Evolutionary conservation across 2,888 invertebrate species (phyloP).

Genomic region (Ophion slaviceki): DNA sequence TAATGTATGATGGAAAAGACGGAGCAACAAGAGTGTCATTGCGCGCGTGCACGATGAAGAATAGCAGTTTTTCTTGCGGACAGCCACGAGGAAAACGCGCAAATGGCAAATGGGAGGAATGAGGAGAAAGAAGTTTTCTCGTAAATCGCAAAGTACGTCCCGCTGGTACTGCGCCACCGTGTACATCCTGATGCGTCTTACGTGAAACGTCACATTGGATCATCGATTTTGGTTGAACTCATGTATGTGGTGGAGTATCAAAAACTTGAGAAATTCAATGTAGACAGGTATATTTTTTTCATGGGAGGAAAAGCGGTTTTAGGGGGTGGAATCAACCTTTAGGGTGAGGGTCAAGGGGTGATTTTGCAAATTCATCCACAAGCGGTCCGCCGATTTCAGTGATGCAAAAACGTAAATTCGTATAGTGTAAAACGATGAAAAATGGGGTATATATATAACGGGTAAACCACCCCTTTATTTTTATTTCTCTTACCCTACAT

Average conservation of each 20-base stretch:
- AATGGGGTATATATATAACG: too few species aligned
- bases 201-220: neutral
- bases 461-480: too few species aligned
- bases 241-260: neutral
- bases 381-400: too few species aligned
- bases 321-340: neutral
- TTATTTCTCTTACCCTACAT: too few species aligned
- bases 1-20: conserved; percentile 23
- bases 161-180: neutral
- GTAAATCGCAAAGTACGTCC: conserved; percentile 36
- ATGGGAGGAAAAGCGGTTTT: neutral
- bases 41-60: conserved; percentile 46
- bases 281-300: neutral
- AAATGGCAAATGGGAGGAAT: conserved; percentile 1
- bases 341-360: neutral
- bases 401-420: too few species aligned
- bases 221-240: neutral
- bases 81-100: conserved; percentile 1
- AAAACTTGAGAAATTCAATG: neutral
- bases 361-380: too few species aligned
- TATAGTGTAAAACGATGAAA: too few species aligned
- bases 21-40: conserved; percentile 45
- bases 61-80: conserved; percentile 36
- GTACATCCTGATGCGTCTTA: conserved; percentile 6
- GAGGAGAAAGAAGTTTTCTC: conserved; percentile 49